A percentile compares a stretch with the other conserved stretches of the same genome.
These are phyloP conservation scores for Pontoporia blainvillei DNA, from an alignment of 2,113 vertebrate species.

Conservation along the genomic window DNA sequence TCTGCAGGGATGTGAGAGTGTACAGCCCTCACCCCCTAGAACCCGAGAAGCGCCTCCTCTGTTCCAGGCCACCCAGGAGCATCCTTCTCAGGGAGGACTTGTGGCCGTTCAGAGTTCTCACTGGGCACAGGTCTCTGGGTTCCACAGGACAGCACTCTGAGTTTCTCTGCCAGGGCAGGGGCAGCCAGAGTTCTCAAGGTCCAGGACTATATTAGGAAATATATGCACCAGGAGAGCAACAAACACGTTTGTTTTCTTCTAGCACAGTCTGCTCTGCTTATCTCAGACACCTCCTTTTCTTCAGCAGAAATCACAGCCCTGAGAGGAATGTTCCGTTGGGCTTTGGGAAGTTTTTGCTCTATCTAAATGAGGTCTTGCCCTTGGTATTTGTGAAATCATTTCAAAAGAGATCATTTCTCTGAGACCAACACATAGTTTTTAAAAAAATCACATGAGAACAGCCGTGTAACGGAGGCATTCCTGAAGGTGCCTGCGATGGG, in stretches of 20 bases:
- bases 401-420: conserved; percentile 45
- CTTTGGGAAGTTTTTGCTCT: not conserved
- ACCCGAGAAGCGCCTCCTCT: rapidly evolving
- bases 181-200: conserved; percentile 17
- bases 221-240: not conserved
- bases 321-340: not conserved
- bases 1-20: not conserved
- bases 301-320: conserved; percentile 24
- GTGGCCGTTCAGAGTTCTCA: not conserved
- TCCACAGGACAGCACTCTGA: not conserved
- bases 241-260: conserved; percentile 35
- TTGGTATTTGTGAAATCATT: conserved; percentile 64
- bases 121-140: not conserved
- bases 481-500: not conserved
- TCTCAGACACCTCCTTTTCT: conserved; percentile 50
- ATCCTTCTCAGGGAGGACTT: no score
- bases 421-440: not conserved
- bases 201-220: conserved; percentile 47
- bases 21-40: rapidly evolving
- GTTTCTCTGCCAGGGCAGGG: not conserved
- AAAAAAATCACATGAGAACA: not conserved
- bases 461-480: not conserved
- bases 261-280: conserved; percentile 30
- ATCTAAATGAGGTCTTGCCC: conserved; percentile 51
- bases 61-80: rapidly evolving